Conservation (phyloP, 2,113 vertebrate genomes). For the Anguilla japonica region DNA sequence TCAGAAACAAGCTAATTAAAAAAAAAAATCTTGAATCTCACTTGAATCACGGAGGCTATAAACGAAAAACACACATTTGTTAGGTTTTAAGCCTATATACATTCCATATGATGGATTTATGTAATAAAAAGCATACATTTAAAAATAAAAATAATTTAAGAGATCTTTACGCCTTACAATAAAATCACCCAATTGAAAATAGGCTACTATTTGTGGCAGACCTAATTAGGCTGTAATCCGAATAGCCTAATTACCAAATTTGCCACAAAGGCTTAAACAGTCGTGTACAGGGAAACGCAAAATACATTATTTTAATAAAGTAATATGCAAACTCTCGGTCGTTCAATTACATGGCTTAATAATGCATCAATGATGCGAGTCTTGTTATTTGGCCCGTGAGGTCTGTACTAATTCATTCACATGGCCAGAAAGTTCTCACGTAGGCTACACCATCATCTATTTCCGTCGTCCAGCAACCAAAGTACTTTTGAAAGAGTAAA, state of each 20-base stretch:
- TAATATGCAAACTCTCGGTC: constrained; percentile 99
- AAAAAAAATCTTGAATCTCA: too few relatives aligned
- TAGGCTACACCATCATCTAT: constrained; percentile 69
- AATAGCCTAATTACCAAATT: constrained; percentile 84
- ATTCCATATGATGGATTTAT: background rate
- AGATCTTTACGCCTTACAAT: constrained; percentile 4
- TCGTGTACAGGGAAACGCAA: constrained; percentile 97
- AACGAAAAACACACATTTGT: background rate
- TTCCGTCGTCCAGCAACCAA: constrained; percentile 80
- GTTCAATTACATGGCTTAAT: constrained; percentile 99
- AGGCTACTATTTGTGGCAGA: constrained; percentile 81
- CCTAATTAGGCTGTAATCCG: constrained; percentile 91
- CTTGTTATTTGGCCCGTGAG: constrained; percentile 89
- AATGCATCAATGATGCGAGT: constrained; percentile 95
- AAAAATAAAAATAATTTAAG: background rate
- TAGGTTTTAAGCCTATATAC: too few relatives aligned
- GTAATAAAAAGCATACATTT: background rate
- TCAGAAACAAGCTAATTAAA: too few relatives aligned
- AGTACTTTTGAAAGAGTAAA: constrained; percentile 86
- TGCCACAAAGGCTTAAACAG: constrained; percentile 93
- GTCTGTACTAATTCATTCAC: constrained; percentile 83
- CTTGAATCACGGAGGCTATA: too few relatives aligned
- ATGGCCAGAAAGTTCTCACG: constrained; percentile 77
- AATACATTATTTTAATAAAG: constrained; percentile 99
- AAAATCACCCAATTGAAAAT: constrained; percentile 85